Evolutionary conservation across 1,140 invertebrate genomes (phyloP), one percentile per base, ranked within the genome.

Genomic region (Berghia stephanieae): DNA sequence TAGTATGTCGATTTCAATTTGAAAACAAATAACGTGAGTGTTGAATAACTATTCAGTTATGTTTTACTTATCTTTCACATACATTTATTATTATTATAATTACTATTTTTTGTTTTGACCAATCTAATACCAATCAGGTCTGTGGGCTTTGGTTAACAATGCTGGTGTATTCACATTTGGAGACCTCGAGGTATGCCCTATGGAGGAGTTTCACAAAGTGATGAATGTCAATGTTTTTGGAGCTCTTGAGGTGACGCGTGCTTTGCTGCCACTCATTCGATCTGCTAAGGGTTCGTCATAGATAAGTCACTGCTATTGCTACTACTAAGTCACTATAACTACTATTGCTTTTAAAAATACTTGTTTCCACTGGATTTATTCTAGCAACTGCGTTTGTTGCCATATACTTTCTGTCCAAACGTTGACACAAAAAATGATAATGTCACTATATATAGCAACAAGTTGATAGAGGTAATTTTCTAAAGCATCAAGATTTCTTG

Each of bases 161-260:
- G 96, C 95, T 8, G 96, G 95, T 0, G 91, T 96, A 0, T 95
- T 95, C 92, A 91, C 94, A n/a, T 94, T 95, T 82, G 96, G 95
- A 0, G 94, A 96, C 86, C 95, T 94, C 83, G 96, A 97, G 86
- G 96, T 96, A 94, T 87, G 92, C 68, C 82, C 91, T 24, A 93
- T 95, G 79, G 78, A 81, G 24, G 36, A 40, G 36, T 81, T 81
- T 70, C 71, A 77, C 69, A 34, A 78, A 13, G 57, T 79, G 4
- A 90, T 97, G 43, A 91, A 95, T 57, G 93, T 97, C 2, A 98
- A 98, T 91, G 86, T 96, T 8, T 82, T 94, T 49, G 97, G 97
- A 2, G 92, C 94, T 5, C 93, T 97, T 89, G 90, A 92, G 78
- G 78, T 96, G 0, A 94, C 94, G 0, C 92, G 92, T 63, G 90